phyloP scores from a whole-genome alignment of 2,888 invertebrate species.

The Rhabditoides inermis region DNA sequence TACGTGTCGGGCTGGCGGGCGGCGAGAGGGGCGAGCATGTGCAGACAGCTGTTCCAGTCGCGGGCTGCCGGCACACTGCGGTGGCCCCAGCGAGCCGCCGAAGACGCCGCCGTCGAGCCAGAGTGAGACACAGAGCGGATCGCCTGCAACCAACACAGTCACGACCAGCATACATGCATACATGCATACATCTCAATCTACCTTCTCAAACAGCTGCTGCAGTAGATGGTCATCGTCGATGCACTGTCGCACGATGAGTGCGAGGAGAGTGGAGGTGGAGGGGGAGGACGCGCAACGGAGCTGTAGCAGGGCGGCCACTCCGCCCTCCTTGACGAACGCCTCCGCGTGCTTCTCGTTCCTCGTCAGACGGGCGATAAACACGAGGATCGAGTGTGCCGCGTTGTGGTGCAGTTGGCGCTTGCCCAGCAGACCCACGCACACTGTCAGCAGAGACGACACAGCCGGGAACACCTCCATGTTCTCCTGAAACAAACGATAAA shows the following conservation, averaged over 20 bases:
- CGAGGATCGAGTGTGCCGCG: constrained; percentile 30
- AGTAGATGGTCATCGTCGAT: constrained; percentile 27
- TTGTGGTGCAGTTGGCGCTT: constrained; percentile 12
- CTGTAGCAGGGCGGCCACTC: constrained; percentile 16
- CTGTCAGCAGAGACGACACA: constrained; percentile 8
- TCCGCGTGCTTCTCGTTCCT: constrained; percentile 16
- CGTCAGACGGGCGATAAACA: constrained; percentile 31
- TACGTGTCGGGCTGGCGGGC: too few species aligned
- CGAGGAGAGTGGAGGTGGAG: constrained; percentile 18
- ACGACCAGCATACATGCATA: too few species aligned
- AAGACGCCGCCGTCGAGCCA: too few species aligned
- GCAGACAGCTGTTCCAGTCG: too few species aligned
- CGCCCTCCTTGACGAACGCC: constrained; percentile 24
- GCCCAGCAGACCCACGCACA: constrained; percentile 7
- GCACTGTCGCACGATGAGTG: constrained; percentile 37
- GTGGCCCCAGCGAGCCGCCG: too few species aligned
- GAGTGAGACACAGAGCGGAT: too few species aligned
- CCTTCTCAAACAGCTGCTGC: constrained; percentile 8
- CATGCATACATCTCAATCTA: neutral
- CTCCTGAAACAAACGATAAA: too few species aligned
- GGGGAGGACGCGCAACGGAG: constrained; percentile 16
- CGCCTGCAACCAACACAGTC: too few species aligned
- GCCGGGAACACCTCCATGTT: too few species aligned
- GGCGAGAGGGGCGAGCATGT: too few species aligned
- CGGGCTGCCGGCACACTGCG: too few species aligned